phyloP scores from a whole-genome alignment of 2,113 vertebrate genomes.

The Egretta garzetta region DNA sequence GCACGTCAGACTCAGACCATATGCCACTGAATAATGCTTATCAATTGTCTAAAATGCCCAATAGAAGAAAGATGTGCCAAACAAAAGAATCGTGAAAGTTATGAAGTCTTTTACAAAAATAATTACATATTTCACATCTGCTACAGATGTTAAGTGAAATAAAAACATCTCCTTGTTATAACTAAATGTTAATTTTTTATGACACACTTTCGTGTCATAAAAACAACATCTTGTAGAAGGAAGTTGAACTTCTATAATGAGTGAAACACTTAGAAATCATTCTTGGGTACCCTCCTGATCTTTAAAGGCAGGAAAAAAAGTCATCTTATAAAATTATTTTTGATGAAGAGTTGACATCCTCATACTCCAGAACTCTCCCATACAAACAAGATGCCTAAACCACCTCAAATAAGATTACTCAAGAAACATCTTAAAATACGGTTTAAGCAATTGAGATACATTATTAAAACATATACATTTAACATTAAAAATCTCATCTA shows the following conservation, averaged over 20 bases:
- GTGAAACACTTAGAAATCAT: constrained; percentile 34
- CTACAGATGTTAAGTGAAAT: constrained; percentile 77
- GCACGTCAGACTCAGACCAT: constrained; percentile 84
- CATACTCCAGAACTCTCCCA: neutral
- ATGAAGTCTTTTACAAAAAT: constrained; percentile 72
- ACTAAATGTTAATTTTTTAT: constrained; percentile 74
- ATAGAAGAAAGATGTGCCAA: constrained; percentile 75
- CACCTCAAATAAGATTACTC: neutral
- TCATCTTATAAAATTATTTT: neutral
- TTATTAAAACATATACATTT: neutral
- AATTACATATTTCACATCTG: constrained; percentile 77
- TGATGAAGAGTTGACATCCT: neutral
- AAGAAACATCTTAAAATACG: neutral
- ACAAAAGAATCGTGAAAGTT: constrained; percentile 73
- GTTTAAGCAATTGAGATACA: neutral
- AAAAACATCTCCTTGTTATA: constrained; percentile 74
- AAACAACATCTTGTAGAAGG: constrained; percentile 48
- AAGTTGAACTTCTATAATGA: constrained; percentile 41
- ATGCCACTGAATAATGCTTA: constrained; percentile 84
- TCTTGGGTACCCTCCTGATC: neutral
- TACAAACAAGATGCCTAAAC: neutral
- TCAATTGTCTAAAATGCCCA: constrained; percentile 76
- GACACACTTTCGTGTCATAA: constrained; percentile 63
- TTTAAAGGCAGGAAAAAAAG: neutral
- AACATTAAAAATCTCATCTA: neutral